phyloP scores from a whole-genome alignment of 2,113 vertebrate species.

The Pimephales promelas region DNA sequence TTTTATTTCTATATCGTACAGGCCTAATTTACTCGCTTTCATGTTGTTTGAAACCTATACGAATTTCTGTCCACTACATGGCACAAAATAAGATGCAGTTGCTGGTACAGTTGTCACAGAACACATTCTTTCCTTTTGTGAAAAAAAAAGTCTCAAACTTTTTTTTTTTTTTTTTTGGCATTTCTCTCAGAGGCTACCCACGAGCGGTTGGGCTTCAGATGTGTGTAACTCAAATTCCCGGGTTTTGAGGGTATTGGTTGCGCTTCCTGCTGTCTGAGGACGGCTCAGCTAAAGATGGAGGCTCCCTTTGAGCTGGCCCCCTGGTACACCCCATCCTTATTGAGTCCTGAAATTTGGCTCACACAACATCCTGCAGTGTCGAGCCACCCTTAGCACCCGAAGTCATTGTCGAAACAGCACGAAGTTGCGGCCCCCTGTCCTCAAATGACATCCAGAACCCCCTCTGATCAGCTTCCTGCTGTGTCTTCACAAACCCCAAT shows the following conservation, averaged over 20 bases:
- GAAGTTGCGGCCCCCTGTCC: constrained; percentile 20
- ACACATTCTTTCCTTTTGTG: background rate
- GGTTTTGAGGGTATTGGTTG: constrained; percentile 33
- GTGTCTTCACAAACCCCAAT: constrained; percentile 3
- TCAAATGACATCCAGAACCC: constrained; percentile 30
- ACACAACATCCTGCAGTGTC: constrained; percentile 31
- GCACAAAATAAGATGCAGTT: background rate
- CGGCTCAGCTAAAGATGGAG: constrained; percentile 1
- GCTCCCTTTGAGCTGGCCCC: constrained; percentile 2
- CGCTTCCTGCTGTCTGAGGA: constrained; percentile 19
- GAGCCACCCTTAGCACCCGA: constrained; percentile 29
- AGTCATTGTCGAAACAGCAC: constrained; percentile 46
- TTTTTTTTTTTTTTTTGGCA: background rate
- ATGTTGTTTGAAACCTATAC: background rate
- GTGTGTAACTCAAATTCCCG: background rate
- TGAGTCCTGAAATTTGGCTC: constrained; percentile 49
- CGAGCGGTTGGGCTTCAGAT: background rate
- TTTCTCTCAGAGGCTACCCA: background rate
- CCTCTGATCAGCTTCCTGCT: background rate
- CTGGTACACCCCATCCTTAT: background rate
- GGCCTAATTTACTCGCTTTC: background rate
- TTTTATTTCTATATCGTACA: background rate
- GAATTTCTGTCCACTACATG: background rate
- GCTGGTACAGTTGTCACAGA: background rate
- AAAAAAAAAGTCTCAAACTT: background rate